A percentile compares a stretch with the other conserved stretches of the same genome.
These are phyloP conservation scores for Misgurnus mizolepis DNA, from an alignment of 2,113 vertebrate genomes.

Conservation along the genomic window DNA sequence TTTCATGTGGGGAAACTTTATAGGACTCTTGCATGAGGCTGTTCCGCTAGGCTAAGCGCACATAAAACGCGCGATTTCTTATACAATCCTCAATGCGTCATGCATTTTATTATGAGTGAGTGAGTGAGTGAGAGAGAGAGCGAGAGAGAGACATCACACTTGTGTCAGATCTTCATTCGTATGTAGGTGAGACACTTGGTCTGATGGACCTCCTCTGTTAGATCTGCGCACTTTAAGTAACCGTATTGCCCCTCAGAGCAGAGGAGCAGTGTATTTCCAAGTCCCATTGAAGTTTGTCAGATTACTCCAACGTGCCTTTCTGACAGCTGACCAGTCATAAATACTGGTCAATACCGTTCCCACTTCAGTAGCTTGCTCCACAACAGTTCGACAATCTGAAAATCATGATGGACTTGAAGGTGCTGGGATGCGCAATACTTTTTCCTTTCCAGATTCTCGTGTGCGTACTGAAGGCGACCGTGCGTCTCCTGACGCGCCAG, in stretches of 20 bases:
- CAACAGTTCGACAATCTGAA: background rate
- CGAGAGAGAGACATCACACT: constrained; percentile 1
- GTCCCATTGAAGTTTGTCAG: background rate
- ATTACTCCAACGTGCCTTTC: background rate
- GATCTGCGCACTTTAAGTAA: background rate
- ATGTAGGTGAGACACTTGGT: constrained; percentile 10
- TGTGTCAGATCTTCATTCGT: constrained; percentile 19
- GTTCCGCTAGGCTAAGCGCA: background rate
- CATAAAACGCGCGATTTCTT: background rate
- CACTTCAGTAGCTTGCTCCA: background rate
- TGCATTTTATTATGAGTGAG: background rate
- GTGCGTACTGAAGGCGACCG: constrained; percentile 73
- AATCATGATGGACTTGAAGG: constrained; percentile 73
- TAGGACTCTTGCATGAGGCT: background rate
- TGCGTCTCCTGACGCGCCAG: constrained; percentile 73
- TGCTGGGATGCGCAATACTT: constrained; percentile 77
- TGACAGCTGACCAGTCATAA: constrained; percentile 33
- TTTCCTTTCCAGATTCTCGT: constrained; percentile 77
- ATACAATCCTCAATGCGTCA: background rate
- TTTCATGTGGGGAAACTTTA: background rate
- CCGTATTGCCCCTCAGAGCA: background rate
- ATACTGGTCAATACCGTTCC: background rate
- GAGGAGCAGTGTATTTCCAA: background rate
- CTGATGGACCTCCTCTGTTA: constrained; percentile 10
- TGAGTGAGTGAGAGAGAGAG: background rate